Evolutionary conservation across 2,888 invertebrate genomes (phyloP), one percentile per base, ranked within the genome.

Genomic region (Periphyllus acericola): DNA sequence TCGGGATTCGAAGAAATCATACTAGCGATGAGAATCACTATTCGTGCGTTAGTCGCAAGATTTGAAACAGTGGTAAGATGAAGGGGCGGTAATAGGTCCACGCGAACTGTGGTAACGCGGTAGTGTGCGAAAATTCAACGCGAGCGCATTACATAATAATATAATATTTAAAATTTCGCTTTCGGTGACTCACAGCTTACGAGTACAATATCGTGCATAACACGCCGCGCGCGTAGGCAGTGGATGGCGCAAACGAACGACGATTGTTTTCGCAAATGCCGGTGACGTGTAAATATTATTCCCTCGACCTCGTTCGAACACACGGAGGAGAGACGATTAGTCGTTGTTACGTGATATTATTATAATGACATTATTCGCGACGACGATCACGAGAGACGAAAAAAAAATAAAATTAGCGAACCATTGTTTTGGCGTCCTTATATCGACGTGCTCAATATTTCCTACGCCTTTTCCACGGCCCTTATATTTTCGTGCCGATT

Each of bases 251-350:
- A 40, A 46, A 29, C 21, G 66, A 66, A 40, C n/a, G 36, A n/a
- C 80, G 66, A 80, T 80, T 80, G 80, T 82, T 29, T 82, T 82
- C 81, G 71, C 71, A 14, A 79, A 79, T 79, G 55, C 79, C 40
- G 68, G 25, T 40, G n/a, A 29, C 81, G 40, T 19, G 19, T 66
- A 81, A 68, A 66, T 71, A 32, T 71, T 32, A 32, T 71, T 71
- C 29, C 29, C 29, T 29, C 71, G 71, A 71, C 71, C 71, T 71
- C 71, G 71, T 71, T 32, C 32, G 71, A 29, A 36, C 25, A 3
- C 46, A 19, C 34, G 21, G 74, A 32, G 21, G 34, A 14, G 36
- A 5, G 36, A 11, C 71, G 71, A 29, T 29, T 60, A 60, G 9
- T 68, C 72, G 74, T 74, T 74, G 74, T 74, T 74, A 74, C 74